A percentile compares a stretch with the other conserved stretches of the same genome.
phyloP scores from a whole-genome alignment of 2,888 invertebrate species.

The Hofmannophila pseudospretella region DNA sequence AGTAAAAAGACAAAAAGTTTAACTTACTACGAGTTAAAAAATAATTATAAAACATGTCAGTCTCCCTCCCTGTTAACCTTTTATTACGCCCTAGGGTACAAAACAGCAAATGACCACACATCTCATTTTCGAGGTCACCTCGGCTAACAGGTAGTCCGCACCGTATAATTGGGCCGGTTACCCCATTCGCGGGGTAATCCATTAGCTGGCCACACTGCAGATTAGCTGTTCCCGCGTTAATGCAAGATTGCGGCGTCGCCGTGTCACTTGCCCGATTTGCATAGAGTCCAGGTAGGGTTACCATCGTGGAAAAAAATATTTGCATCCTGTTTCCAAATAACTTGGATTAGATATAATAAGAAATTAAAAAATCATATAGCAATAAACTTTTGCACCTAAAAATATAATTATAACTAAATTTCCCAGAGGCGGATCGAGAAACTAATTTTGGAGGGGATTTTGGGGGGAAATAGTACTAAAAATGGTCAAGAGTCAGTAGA shows the following conservation, averaged over 20 bases:
- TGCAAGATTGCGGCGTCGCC: constrained; percentile 37
- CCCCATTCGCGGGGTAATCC: constrained; percentile 48
- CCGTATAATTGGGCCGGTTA: constrained; percentile 49
- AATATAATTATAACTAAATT: too few species aligned
- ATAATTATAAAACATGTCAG: neutral
- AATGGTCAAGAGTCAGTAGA: too few species aligned
- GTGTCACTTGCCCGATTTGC: constrained; percentile 44
- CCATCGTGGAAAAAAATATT: constrained; percentile 4
- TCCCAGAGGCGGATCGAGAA: too few species aligned
- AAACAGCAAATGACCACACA: neutral
- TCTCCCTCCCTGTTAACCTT: too few species aligned
- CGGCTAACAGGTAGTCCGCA: constrained; percentile 7
- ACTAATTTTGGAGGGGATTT: too few species aligned
- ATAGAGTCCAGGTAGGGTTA: constrained; percentile 18
- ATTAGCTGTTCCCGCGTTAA: constrained; percentile 45
- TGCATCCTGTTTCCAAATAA: neutral
- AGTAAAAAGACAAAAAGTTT: too few species aligned
- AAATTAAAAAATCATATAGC: too few species aligned
- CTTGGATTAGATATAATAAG: too few species aligned
- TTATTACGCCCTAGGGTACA: too few species aligned
- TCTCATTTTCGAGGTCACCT: constrained; percentile 9
- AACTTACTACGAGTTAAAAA: too few species aligned
- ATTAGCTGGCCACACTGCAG: constrained; percentile 43
- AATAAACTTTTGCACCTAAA: too few species aligned
- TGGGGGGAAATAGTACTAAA: too few species aligned